Percentiles rank a stretch among this genome's conserved stretches.
Evolutionary conservation across 2,113 vertebrate genomes (phyloP).

Genomic region (Loxodonta africana): DNA sequence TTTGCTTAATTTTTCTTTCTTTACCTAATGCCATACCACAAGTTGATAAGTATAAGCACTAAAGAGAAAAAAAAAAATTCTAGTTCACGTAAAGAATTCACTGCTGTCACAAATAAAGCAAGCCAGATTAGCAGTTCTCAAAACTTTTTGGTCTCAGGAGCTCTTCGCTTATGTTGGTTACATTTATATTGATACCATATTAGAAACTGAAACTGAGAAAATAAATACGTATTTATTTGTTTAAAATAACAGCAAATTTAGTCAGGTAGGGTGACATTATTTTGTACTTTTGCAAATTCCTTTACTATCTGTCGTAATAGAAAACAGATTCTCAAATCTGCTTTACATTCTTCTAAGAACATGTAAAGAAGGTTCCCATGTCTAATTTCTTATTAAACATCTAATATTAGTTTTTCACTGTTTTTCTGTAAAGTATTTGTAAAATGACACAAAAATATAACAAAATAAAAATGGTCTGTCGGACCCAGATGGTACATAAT

Average conservation of each 20-base stretch:
- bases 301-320: slow-evolving; percentile 53
- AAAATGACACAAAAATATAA: slow-evolving; percentile 20
- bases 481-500: background rate
- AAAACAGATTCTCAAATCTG: slow-evolving; percentile 10
- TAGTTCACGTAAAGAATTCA: slow-evolving; percentile 5
- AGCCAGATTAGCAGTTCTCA: background rate
- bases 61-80: slow-evolving; percentile 33
- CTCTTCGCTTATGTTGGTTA: background rate
- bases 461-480: background rate
- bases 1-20: slow-evolving; percentile 35
- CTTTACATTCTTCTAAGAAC: slow-evolving; percentile 27
- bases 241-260: slow-evolving; percentile 36
- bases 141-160: slow-evolving; percentile 6
- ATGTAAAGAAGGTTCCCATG: background rate
- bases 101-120: background rate
- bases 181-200: background rate
- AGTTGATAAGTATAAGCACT: slow-evolving; percentile 3
- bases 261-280: background rate
- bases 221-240: background rate
- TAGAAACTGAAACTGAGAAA: background rate
- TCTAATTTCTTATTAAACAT: slow-evolving; percentile 32
- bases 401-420: background rate
- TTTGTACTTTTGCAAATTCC: slow-evolving; percentile 27
- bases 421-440: background rate
- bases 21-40: background rate